Evolutionary conservation across 2,113 vertebrate genomes (phyloP), one percentile per base, ranked within the genome.

Genomic region (Antechinus flavipes): DNA sequence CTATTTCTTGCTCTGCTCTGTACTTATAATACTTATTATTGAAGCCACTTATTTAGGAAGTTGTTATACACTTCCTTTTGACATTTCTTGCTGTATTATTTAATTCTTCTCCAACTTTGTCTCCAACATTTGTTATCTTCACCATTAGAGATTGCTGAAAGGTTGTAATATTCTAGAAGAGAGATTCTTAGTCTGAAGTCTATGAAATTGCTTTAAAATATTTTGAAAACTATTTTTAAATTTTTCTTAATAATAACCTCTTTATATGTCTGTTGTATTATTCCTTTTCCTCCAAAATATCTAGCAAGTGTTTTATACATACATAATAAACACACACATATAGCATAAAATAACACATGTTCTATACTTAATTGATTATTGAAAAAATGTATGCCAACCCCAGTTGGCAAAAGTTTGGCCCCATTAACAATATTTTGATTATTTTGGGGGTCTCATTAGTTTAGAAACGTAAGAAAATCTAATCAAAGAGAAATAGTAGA

Each of bases 371-470:
- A 89, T 90, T 95, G 35, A 56, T 91, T 61, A 90, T 50, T 91
- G 35, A 91, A 10, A 90, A 91, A 89, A 93, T 94, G 11, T 14
- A 93, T 90, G 16, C 27, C 11, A 89, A 89, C 49, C 93, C 4
- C 50, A 91, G 53, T 30, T 91, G 89, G n/a, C 92, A 16, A 0
- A 56, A 91, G 91, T 91, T 3, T 54, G 91, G 50, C 76, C 93
- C 0, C 4, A 55, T 91, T 89, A 91, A 91, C 89, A 91, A 94
- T 30, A 93, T 3, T 2, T 90, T 90, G 54, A 16, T 46, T 0
- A 42, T 92, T 96, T 97, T 14, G 6, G 23, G 5, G 35, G 27
- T 25, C 90, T 93, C 92, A 93, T 94, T 61, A 93, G 22, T 68
- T 93, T 1, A 68, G 19, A 94, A 84, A 16, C 47, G 94, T 53